Evolutionary conservation across 2,113 vertebrate species (phyloP).

Genomic region (Spheniscus mendiculus): DNA sequence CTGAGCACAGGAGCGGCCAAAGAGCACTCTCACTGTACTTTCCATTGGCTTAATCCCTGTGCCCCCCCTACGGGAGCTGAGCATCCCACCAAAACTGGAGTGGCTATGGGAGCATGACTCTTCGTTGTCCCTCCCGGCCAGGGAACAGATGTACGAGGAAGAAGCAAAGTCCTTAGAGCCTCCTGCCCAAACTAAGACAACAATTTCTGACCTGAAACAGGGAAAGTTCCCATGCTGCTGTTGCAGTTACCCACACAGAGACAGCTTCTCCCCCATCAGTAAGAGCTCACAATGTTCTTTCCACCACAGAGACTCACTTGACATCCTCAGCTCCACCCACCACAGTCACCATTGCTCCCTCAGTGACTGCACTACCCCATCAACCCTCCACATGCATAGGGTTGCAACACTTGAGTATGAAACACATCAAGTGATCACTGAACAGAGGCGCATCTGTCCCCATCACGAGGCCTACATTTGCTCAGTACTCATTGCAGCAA

Average conservation of each 20-base stretch:
- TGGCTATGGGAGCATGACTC: not conserved
- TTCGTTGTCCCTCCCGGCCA: not conserved
- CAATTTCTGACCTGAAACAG: not conserved
- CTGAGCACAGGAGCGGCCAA: not conserved
- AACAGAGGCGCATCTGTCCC: not conserved
- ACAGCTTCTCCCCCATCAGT: not conserved
- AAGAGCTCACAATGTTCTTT: not conserved
- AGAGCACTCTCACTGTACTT: not conserved
- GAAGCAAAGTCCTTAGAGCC: not conserved
- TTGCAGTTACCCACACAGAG: not conserved
- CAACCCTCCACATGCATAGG: not conserved
- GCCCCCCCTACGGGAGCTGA: not conserved
- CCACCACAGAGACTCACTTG: not conserved
- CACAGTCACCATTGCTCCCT: not conserved
- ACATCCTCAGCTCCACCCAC: not conserved
- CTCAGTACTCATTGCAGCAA: not conserved
- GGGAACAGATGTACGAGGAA: not conserved
- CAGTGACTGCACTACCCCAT: not conserved
- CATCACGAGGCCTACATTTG: not conserved
- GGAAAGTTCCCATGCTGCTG: not conserved
- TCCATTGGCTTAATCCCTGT: not conserved
- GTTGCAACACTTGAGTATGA: not conserved
- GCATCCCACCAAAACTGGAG: not conserved
- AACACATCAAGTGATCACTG: not conserved
- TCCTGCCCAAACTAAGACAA: not conserved